Conservation (phyloP, 2,888 invertebrate genomes). For the Eudasyphora cyanicolor region DNA sequence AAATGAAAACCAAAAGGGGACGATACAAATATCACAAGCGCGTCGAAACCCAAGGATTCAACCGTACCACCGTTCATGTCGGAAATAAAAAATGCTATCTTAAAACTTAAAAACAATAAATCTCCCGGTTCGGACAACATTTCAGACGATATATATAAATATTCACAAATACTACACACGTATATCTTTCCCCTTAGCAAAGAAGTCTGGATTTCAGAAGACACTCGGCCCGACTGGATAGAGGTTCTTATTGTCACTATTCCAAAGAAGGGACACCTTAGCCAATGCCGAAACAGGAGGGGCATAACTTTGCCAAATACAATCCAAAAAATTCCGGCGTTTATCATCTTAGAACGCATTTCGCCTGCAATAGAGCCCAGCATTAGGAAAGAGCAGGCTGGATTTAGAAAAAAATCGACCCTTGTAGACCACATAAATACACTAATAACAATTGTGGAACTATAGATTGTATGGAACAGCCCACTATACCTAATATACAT, state of each 20-base stretch:
- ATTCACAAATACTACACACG: too few relatives aligned
- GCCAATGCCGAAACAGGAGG: neutral
- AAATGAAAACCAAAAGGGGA: too few relatives aligned
- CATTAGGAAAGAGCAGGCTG: neutral
- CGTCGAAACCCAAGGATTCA: too few relatives aligned
- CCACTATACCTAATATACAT: neutral
- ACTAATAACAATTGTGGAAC: neutral
- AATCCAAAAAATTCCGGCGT: neutral
- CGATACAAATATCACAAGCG: too few relatives aligned
- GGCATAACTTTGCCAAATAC: neutral
- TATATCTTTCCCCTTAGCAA: too few relatives aligned
- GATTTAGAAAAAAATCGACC: neutral
- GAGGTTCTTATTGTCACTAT: neutral
- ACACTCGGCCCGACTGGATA: neutral
- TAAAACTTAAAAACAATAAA: too few relatives aligned
- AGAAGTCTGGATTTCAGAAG: too few relatives aligned
- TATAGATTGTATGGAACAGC: neutral
- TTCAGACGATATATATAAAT: too few relatives aligned
- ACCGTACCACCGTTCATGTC: too few relatives aligned
- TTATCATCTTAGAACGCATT: neutral
- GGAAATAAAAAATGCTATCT: too few relatives aligned
- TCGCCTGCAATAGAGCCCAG: neutral
- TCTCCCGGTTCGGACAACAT: too few relatives aligned
- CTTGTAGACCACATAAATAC: neutral
- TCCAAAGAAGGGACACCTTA: neutral